phyloP scores from a whole-genome alignment of 2,113 vertebrate species.

The Gracilinanus agilis region DNA sequence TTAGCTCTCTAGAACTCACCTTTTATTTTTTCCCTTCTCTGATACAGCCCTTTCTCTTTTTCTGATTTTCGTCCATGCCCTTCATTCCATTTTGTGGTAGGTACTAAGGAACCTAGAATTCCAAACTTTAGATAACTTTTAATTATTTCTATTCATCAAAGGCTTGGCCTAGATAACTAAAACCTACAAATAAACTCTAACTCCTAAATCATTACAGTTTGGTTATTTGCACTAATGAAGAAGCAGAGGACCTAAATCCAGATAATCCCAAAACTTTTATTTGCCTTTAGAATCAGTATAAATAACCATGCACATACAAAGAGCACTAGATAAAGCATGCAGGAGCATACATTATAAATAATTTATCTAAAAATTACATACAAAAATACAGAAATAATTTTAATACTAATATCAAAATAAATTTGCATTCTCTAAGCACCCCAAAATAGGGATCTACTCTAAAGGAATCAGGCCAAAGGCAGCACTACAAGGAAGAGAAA shows the following conservation, averaged over 20 bases:
- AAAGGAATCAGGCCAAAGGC: neutral
- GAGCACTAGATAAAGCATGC: neutral
- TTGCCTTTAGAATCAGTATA: constrained; percentile 3
- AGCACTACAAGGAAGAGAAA: neutral
- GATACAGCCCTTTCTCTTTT: neutral
- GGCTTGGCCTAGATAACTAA: constrained; percentile 1
- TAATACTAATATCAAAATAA: neutral
- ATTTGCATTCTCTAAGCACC: neutral
- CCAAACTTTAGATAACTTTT: neutral
- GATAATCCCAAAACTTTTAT: neutral
- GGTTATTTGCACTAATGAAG: neutral
- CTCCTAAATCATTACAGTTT: neutral
- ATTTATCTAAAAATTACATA: neutral
- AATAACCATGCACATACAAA: neutral
- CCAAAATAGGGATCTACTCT: neutral
- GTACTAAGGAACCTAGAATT: neutral
- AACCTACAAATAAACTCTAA: neutral
- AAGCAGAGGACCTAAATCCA: neutral
- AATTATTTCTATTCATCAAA: constrained; percentile 8
- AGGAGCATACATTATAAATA: neutral
- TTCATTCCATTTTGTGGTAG: neutral
- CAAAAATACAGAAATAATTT: neutral
- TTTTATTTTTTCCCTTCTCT: neutral
- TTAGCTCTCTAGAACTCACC: neutral
- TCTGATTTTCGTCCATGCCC: neutral